A percentile compares a stretch with the other conserved stretches of the same genome.
Conservation (phyloP, 2,113 vertebrate species). For the Scopus umbretta region DNA sequence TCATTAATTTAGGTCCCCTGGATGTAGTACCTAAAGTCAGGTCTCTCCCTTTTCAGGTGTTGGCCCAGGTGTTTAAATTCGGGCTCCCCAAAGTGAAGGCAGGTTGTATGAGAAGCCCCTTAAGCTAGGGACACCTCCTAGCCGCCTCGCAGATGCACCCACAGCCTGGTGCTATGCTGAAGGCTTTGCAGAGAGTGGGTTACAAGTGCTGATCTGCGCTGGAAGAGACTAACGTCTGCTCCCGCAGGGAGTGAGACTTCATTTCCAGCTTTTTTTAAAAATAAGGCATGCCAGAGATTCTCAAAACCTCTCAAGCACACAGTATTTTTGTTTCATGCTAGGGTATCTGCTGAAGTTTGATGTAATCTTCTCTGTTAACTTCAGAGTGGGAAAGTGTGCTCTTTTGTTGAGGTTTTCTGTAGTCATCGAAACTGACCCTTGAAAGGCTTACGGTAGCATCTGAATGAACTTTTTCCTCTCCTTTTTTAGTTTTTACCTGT, state of each 20-base stretch:
- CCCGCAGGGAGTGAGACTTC: not conserved
- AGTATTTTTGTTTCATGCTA: not conserved
- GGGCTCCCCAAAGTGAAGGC: not conserved
- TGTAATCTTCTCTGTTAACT: not conserved
- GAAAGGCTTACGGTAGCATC: not conserved
- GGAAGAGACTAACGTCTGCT: not conserved
- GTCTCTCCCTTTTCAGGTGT: not conserved
- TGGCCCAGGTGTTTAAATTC: not conserved
- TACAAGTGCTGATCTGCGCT: not conserved
- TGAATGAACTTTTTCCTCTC: not conserved
- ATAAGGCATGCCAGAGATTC: not conserved
- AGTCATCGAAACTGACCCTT: not conserved
- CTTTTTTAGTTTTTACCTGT: not conserved
- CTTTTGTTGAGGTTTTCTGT: not conserved
- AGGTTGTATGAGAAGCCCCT: not conserved
- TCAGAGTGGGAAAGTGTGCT: not conserved
- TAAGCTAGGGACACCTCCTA: not conserved
- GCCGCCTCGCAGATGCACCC: not conserved
- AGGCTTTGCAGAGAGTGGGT: not conserved
- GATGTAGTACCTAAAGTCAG: not conserved
- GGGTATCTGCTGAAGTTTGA: not conserved
- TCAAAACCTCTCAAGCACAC: not conserved
- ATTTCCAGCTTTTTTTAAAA: not conserved
- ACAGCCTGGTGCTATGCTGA: rapidly evolving
- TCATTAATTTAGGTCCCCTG: not conserved